These are phyloP conservation scores for Shargacucullia verbasci DNA, from an alignment of 2,888 invertebrate genomes.

Conservation along the genomic window DNA sequence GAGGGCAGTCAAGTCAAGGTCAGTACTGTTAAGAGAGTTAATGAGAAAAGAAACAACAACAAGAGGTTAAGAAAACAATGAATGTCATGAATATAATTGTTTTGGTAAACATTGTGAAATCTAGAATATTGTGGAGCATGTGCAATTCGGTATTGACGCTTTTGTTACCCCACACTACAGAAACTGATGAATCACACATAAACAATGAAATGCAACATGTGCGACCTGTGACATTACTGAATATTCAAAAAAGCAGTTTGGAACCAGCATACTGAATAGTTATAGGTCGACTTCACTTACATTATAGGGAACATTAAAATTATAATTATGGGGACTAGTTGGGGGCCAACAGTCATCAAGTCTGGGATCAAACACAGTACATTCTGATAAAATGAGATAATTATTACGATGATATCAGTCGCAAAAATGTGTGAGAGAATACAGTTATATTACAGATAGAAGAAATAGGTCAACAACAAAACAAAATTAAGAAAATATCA, in stretches of 20 bases:
- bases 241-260: constrained; percentile 66
- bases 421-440: neutral
- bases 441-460: constrained; percentile 6
- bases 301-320: constrained; percentile 4
- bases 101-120: constrained; percentile 37
- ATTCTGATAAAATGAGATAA: no score
- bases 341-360: neutral
- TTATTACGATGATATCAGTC: no score
- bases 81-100: constrained; percentile 25
- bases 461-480: constrained; percentile 18
- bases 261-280: constrained; percentile 22
- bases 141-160: constrained; percentile 32
- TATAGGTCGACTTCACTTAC: constrained; percentile 24
- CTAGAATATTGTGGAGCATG: constrained; percentile 27
- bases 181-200: constrained; percentile 70
- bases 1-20: constrained; percentile 64
- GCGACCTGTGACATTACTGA: constrained; percentile 69
- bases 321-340: neutral
- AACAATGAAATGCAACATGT: constrained; percentile 65
- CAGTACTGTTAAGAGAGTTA: constrained; percentile 59
- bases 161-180: constrained; percentile 36
- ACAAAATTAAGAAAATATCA: constrained; percentile 6
- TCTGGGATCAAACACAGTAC: no score
- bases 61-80: constrained; percentile 41
- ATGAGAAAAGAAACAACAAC: constrained; percentile 35